Conservation (phyloP, 2,888 invertebrate species). For the Polydrusus tereticollis region DNA sequence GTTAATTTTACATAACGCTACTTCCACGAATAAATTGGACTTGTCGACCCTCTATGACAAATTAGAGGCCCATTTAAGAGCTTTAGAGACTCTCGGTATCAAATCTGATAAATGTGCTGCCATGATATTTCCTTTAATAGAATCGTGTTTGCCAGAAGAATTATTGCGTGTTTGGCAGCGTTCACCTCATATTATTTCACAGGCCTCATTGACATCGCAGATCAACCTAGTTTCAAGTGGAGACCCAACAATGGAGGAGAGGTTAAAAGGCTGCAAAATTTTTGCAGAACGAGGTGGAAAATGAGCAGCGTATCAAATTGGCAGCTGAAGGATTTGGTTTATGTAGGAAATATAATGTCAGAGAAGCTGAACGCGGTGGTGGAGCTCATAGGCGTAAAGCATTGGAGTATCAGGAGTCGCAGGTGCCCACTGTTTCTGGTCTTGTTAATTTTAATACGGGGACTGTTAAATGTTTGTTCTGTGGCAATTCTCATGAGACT, state of each 20-base stretch:
- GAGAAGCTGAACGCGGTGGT: too few relatives aligned
- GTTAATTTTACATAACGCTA: constrained; percentile 53
- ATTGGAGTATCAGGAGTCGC: not conserved
- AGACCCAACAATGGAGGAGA: constrained; percentile 12
- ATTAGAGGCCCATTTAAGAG: constrained; percentile 55
- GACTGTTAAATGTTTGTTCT: not conserved
- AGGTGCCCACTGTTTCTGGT: not conserved
- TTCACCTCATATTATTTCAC: constrained; percentile 44
- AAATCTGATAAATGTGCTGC: constrained; percentile 56
- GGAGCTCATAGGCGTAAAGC: not conserved
- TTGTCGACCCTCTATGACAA: constrained; percentile 54
- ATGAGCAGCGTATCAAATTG: constrained; percentile 49
- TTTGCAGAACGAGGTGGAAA: constrained; percentile 53
- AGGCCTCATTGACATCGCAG: constrained; percentile 49
- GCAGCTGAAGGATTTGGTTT: constrained; percentile 38
- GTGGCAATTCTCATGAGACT: not conserved
- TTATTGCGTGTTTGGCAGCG: too few relatives aligned
- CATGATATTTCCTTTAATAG: constrained; percentile 57
- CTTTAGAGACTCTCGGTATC: constrained; percentile 55
- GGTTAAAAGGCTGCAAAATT: constrained; percentile 34
- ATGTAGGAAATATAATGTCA: too few relatives aligned
- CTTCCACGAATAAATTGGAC: constrained; percentile 34
- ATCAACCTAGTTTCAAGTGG: not conserved
- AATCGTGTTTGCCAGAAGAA: too few relatives aligned
- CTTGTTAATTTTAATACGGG: not conserved